These are phyloP conservation scores for Prionace glauca DNA, from an alignment of 2,797 vertebrate species.

Conservation along the genomic window DNA sequence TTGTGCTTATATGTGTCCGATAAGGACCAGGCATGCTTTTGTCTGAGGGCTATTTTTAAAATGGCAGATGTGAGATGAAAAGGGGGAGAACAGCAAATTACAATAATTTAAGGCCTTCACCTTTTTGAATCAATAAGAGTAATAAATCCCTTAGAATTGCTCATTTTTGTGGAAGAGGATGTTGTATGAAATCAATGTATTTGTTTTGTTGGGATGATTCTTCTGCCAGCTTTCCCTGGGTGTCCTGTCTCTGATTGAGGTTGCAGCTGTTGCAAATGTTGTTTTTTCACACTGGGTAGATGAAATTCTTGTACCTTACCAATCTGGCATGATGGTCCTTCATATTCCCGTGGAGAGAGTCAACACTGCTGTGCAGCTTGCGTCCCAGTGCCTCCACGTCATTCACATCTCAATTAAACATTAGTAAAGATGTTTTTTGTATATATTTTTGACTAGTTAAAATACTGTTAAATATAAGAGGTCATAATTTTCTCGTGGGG, in stretches of 20 bases:
- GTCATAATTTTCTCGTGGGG: background rate
- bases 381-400: background rate
- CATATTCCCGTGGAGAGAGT: background rate
- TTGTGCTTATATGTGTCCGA: background rate
- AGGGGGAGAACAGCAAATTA: background rate
- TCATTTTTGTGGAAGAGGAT: background rate
- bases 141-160: background rate
- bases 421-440: background rate
- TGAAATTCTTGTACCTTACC: background rate
- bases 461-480: background rate
- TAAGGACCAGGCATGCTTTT: background rate
- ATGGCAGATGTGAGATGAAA: background rate
- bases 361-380: background rate
- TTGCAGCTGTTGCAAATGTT: conserved; percentile 7
- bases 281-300: background rate
- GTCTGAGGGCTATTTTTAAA: background rate
- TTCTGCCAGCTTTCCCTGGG: background rate
- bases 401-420: background rate
- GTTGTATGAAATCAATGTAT: background rate
- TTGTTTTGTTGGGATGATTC: background rate
- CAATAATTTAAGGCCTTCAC: background rate
- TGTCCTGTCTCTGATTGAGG: background rate
- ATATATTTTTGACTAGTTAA: background rate
- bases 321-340: background rate
- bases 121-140: background rate